Evolutionary conservation across 2,888 invertebrate genomes (phyloP).

Genomic region (Dermolepida albohirtum): DNA sequence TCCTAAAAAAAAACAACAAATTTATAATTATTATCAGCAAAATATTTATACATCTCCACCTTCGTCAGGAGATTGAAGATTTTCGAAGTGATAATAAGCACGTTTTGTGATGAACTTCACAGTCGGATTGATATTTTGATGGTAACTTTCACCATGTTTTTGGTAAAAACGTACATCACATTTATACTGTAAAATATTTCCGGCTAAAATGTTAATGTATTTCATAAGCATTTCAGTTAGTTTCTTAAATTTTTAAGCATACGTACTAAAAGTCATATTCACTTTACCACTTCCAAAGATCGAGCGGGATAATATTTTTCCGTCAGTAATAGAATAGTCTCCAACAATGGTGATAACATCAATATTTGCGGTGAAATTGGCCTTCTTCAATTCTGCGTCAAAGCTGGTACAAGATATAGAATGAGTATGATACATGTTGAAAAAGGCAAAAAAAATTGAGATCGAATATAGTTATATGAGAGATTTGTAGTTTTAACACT

Average conservation of each 20-base stretch:
- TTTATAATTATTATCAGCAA: no score
- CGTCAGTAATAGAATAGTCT: slow-evolving; percentile 9
- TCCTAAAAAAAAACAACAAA: no score
- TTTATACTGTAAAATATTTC: slow-evolving; percentile 3
- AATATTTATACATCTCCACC: background rate
- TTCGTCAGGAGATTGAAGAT: slow-evolving; percentile 16
- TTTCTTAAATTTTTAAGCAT: background rate
- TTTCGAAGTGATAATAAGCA: slow-evolving; percentile 13
- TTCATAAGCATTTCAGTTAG: background rate
- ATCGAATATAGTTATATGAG: no score
- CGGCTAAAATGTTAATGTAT: slow-evolving; percentile 16
- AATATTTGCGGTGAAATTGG: background rate
- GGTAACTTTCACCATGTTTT: slow-evolving; percentile 26
- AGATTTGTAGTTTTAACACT: no score
- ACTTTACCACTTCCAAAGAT: slow-evolving; percentile 24
- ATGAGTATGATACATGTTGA: no score
- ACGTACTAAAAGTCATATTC: slow-evolving; percentile 24
- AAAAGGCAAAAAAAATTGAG: no score
- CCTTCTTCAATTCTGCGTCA: no score
- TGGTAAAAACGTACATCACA: slow-evolving; percentile 2
- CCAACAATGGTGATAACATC: background rate
- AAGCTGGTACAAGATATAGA: no score
- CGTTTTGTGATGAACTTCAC: background rate
- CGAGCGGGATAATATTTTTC: slow-evolving; percentile 6
- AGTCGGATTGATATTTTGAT: background rate